Conservation (phyloP, 2,797 vertebrate genomes). For the Adrianichthys oophorus region DNA sequence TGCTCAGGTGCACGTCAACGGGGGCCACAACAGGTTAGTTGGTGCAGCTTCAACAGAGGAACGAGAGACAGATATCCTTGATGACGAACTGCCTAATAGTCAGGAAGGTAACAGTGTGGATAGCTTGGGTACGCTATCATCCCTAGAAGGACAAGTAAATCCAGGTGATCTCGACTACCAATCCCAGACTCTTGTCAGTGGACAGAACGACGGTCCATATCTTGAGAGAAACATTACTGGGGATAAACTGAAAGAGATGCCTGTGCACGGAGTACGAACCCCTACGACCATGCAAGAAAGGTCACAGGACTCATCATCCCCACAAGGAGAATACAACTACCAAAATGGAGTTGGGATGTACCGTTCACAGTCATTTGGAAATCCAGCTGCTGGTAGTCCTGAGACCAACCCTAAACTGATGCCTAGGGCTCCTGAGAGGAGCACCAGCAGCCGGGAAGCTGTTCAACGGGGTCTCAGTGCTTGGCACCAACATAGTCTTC, state of each 20-base stretch:
- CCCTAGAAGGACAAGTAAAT: conserved; percentile 85
- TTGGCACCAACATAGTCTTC: conserved; percentile 90
- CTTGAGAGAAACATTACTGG: conserved; percentile 62
- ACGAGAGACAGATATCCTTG: conserved; percentile 92
- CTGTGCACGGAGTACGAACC: conserved; percentile 70
- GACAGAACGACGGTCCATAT: conserved; percentile 68
- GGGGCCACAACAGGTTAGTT: conserved; percentile 64
- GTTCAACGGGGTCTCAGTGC: conserved; percentile 92
- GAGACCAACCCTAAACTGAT: conserved; percentile 69
- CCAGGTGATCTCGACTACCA: conserved; percentile 73
- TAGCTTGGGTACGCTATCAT: conserved; percentile 93
- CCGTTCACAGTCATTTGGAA: conserved; percentile 86
- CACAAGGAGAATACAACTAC: conserved; percentile 74
- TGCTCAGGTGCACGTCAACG: conserved; percentile 93
- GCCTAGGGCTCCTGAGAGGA: conserved; percentile 89
- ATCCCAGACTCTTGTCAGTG: conserved; percentile 54
- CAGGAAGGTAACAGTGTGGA: conserved; percentile 92
- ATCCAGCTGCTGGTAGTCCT: conserved; percentile 58
- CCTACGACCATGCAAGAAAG: conserved; percentile 59
- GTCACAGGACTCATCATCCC: conserved; percentile 65
- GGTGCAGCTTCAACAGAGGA: conserved; percentile 70
- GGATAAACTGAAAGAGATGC: conserved; percentile 69
- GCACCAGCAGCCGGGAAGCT: conserved; percentile 92
- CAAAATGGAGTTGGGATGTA: conserved; percentile 82
- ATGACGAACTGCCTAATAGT: conserved; percentile 88